These are phyloP conservation scores for Helleia helle DNA, from an alignment of 2,888 invertebrate genomes.

Conservation along the genomic window DNA sequence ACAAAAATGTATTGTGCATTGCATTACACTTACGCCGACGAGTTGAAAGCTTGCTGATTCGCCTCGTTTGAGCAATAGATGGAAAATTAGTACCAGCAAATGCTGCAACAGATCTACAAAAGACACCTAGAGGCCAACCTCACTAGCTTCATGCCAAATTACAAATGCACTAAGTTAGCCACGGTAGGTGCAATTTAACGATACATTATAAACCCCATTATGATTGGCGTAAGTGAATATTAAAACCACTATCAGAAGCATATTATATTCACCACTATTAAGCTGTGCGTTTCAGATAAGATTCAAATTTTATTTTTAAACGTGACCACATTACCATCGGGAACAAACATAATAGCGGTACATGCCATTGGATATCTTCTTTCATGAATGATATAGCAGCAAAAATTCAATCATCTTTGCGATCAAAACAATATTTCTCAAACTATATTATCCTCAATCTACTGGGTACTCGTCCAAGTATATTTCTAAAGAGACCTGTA, in stretches of 20 bases:
- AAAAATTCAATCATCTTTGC: conserved; percentile 5
- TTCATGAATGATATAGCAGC: conserved; percentile 7
- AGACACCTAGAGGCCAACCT: conserved; percentile 10
- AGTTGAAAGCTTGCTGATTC: conserved; percentile 2
- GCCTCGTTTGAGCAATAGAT: not conserved
- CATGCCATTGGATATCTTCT: not conserved
- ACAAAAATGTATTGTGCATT: conserved; percentile 6
- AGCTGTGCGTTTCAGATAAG: conserved; percentile 6
- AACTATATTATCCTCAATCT: conserved; percentile 4
- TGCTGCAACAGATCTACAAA: conserved; percentile 12
- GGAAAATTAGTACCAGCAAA: conserved; percentile 10
- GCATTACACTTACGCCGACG: conserved; percentile 7
- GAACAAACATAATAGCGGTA: conserved; percentile 6
- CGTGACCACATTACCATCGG: not conserved
- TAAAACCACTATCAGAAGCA: conserved; percentile 1
- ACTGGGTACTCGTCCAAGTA: not conserved
- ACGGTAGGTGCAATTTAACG: conserved; percentile 5
- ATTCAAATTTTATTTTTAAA: not conserved
- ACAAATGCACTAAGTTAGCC: conserved; percentile 9
- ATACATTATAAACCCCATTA: not conserved
- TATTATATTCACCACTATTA: conserved; percentile 6
- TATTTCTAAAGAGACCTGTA: too few species aligned
- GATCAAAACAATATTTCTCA: conserved; percentile 2
- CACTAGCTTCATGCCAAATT: conserved; percentile 12
- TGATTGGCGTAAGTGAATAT: conserved; percentile 7